These are phyloP conservation scores for Pogonocichla stellata DNA, from an alignment of 2,113 vertebrate genomes.

Conservation along the genomic window DNA sequence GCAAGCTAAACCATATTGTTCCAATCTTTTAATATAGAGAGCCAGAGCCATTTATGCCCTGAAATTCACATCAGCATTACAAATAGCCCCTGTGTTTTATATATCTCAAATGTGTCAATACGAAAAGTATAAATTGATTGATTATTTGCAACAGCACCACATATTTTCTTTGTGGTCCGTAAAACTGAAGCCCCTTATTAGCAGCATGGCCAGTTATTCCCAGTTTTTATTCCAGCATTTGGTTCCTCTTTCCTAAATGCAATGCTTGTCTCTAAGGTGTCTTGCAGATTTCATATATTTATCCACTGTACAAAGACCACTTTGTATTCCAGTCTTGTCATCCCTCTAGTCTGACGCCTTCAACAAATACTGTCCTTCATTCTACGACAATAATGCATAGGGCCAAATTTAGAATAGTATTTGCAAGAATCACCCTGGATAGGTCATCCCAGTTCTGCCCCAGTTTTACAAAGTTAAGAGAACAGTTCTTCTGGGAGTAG, in stretches of 20 bases:
- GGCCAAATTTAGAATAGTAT: not conserved
- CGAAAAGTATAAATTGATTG: not conserved
- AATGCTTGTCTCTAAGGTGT: not conserved
- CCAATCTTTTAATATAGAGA: not conserved
- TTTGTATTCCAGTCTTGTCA: not conserved
- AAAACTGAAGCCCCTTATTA: not conserved
- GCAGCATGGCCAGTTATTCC: not conserved
- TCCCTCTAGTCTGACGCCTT: not conserved
- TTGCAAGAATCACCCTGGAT: not conserved
- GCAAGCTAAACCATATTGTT: not conserved
- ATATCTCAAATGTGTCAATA: not conserved
- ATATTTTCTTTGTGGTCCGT: not conserved
- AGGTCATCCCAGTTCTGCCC: not conserved
- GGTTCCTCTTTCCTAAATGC: not conserved
- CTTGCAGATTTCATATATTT: not conserved
- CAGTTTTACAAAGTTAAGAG: not conserved
- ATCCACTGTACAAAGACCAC: not conserved
- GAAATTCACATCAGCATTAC: not conserved
- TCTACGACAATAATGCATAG: not conserved
- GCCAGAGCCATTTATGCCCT: not conserved
- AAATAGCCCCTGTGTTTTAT: not conserved
- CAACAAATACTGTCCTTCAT: not conserved
- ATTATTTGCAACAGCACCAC: not conserved
- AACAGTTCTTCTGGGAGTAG: not conserved
- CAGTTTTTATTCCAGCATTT: not conserved